A percentile compares a stretch with the other conserved stretches of the same genome.
phyloP scores from a whole-genome alignment of 2,797 vertebrate genomes.

The Carcharodon carcharias region DNA sequence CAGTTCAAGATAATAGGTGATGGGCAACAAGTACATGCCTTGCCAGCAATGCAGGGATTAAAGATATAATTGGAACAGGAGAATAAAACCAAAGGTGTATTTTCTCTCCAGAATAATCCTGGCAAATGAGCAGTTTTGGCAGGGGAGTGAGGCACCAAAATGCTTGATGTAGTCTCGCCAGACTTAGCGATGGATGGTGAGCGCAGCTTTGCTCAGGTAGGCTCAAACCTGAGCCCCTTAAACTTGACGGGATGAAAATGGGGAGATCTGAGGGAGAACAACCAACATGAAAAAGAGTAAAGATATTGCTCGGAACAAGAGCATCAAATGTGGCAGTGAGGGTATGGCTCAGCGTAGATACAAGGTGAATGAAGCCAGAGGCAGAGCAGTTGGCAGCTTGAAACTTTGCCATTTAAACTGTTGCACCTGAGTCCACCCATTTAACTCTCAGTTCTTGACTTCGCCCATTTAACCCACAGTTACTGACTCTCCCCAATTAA shows the following conservation, averaged over 20 bases:
- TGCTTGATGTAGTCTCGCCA: neutral
- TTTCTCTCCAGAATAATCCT: neutral
- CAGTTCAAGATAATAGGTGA: neutral
- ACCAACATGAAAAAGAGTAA: neutral
- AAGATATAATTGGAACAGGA: neutral
- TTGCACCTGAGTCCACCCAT: no score
- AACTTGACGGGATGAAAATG: neutral
- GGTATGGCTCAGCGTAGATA: neutral
- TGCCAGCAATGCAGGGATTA: neutral
- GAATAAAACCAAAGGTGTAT: neutral
- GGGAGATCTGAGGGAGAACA: neutral
- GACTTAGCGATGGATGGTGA: neutral
- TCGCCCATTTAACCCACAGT: no score
- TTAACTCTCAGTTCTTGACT: no score
- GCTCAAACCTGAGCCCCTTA: neutral
- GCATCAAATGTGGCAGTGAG: neutral
- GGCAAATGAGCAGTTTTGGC: neutral
- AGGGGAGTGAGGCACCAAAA: neutral
- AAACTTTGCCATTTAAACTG: neutral
- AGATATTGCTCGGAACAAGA: neutral
- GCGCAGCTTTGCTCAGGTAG: neutral
- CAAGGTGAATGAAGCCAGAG: neutral
- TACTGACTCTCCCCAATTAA: no score
- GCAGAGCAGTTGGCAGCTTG: neutral
- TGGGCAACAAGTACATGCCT: neutral